Percentiles rank a stretch among this genome's conserved stretches.
Conservation (phyloP, 1,140 invertebrate genomes). For the Asobara japonica region DNA sequence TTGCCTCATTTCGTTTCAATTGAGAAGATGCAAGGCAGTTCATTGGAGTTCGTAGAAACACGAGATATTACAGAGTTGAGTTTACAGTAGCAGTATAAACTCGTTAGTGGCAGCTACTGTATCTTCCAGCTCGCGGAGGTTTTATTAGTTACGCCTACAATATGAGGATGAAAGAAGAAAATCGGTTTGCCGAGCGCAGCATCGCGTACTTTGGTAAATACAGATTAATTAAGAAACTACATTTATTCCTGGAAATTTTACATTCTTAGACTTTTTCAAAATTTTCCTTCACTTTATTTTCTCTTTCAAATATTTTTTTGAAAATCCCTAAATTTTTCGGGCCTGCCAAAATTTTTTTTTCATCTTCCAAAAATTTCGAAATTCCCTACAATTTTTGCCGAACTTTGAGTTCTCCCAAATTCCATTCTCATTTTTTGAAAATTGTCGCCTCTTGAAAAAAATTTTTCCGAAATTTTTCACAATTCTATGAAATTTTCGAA, state of each 20-base stretch:
- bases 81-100: neutral
- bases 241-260: no score
- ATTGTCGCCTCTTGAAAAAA: neutral
- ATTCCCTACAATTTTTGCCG: no score
- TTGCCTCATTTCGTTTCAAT: constrained; percentile 39
- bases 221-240: neutral
- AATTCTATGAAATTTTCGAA: neutral
- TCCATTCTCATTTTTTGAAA: no score
- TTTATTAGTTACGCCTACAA: neutral
- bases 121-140: neutral
- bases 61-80: neutral
- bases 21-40: constrained; percentile 30
- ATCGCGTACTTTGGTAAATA: constrained; percentile 56
- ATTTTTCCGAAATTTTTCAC: no score
- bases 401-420: no score
- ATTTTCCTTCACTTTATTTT: no score
- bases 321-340: no score
- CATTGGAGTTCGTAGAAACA: constrained; percentile 38
- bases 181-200: constrained; percentile 53
- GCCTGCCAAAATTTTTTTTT: no score
- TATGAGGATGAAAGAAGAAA: constrained; percentile 60
- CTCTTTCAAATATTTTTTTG: no score
- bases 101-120: neutral
- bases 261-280: no score
- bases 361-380: no score